Percentiles rank a stretch among this genome's conserved stretches.
Evolutionary conservation across 2,888 invertebrate genomes (phyloP).

Genomic region (Parnassius glacialis): DNA sequence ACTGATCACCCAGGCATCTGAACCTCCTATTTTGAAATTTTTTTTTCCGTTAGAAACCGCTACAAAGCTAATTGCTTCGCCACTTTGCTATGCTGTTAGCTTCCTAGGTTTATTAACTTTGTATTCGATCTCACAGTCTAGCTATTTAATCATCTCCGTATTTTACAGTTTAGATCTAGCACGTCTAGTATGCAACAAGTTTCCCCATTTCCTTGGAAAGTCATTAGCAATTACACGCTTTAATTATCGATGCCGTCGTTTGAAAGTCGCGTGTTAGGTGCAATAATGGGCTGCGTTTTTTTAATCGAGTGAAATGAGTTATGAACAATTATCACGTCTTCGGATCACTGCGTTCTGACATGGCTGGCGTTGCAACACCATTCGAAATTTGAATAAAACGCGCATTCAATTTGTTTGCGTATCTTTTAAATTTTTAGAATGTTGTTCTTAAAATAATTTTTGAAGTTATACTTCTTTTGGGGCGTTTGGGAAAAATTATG

Average conservation of each 20-base stretch:
- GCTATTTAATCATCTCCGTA: neutral
- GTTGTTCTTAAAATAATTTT: no score
- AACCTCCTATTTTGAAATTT: no score
- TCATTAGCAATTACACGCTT: slow-evolving; percentile 34
- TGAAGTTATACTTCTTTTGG: no score
- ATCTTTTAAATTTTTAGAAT: neutral
- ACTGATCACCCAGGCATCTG: no score
- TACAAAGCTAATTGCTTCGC: no score
- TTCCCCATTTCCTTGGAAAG: slow-evolving; percentile 36
- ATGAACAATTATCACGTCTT: slow-evolving; percentile 19
- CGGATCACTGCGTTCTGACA: slow-evolving; percentile 18
- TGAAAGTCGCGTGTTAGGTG: slow-evolving; percentile 31
- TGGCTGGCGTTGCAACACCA: slow-evolving; percentile 13
- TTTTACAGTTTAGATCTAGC: slow-evolving; percentile 1
- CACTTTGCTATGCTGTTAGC: no score
- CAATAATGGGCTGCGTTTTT: slow-evolving; percentile 18
- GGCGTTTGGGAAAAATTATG: no score
- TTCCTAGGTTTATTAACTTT: no score
- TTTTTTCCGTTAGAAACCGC: no score
- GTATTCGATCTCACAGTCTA: no score
- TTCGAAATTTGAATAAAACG: slow-evolving; percentile 10
- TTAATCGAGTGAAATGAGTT: slow-evolving; percentile 23
- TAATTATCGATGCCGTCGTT: slow-evolving; percentile 26
- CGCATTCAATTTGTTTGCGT: slow-evolving; percentile 11
- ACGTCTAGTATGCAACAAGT: slow-evolving; percentile 19